A percentile compares a stretch with the other conserved stretches of the same genome.
Evolutionary conservation across 1,140 invertebrate species (phyloP).

Genomic region (Zaprionus capensis): DNA sequence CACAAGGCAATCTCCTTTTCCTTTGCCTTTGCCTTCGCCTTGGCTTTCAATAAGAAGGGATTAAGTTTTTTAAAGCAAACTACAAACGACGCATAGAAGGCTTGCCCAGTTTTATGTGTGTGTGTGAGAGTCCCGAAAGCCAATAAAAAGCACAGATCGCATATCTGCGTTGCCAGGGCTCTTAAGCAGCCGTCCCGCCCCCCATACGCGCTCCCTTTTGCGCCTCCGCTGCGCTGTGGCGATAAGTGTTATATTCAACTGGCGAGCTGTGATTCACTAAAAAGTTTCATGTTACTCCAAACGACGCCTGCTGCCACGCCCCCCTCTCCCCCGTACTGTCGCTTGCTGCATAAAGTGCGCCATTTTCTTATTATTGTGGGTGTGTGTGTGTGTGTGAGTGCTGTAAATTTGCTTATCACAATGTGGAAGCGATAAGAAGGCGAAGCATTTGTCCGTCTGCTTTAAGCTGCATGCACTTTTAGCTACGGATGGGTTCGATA

Average conservation of each 20-base stretch:
- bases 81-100: constrained; percentile 55
- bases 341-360: constrained; percentile 17
- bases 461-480: not conserved
- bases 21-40: constrained; percentile 57
- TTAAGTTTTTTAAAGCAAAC: constrained; percentile 73
- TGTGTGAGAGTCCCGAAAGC: constrained; percentile 40
- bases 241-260: constrained; percentile 79
- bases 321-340: not conserved
- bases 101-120: constrained; percentile 9
- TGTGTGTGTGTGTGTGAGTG: constrained; percentile 23
- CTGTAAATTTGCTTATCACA: constrained; percentile 72
- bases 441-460: constrained; percentile 57
- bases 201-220: not conserved
- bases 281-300: constrained; percentile 76
- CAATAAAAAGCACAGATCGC: constrained; percentile 76
- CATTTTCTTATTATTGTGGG: constrained; percentile 35
- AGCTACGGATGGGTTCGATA: not conserved
- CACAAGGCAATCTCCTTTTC: constrained; percentile 50
- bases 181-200: constrained; percentile 2
- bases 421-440: constrained; percentile 36
- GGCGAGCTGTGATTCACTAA: constrained; percentile 74
- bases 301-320: constrained; percentile 21
- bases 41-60: constrained; percentile 75
- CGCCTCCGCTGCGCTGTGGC: constrained; percentile 39
- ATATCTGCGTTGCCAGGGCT: constrained; percentile 50